Evolutionary conservation across 2,113 vertebrate species (phyloP).

Genomic region (Danionella cerebrum): DNA sequence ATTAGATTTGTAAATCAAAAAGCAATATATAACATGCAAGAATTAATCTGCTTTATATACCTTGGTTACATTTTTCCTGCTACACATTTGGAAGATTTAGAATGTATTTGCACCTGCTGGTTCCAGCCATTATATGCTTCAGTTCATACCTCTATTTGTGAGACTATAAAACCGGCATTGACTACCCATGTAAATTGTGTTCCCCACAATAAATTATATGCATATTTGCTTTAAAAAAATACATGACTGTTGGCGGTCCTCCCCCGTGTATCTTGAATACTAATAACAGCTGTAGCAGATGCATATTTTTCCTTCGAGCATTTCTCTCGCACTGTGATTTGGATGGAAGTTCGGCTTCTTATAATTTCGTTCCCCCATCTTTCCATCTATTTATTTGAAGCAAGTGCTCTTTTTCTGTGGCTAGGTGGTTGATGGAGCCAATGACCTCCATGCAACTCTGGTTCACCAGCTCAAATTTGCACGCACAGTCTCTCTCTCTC

Average conservation of each 20-base stretch:
- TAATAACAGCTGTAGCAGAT: constrained; percentile 75
- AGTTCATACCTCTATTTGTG: constrained; percentile 99
- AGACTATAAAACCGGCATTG: constrained; percentile 99
- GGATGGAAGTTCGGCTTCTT: constrained; percentile 52
- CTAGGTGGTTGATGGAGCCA: constrained; percentile 53
- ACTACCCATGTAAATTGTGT: constrained; percentile 99
- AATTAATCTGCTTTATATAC: constrained; percentile 99
- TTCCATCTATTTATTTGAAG: constrained; percentile 41
- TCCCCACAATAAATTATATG: constrained; percentile 99
- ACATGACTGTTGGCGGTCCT: constrained; percentile 87
- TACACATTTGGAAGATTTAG: constrained; percentile 98
- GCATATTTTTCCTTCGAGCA: constrained; percentile 57
- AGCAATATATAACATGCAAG: constrained; percentile 91
- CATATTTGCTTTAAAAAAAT: constrained; percentile 95
- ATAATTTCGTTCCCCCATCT: constrained; percentile 38
- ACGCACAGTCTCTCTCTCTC: background rate
- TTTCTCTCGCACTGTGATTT: constrained; percentile 52
- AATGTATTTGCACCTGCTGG: constrained; percentile 97
- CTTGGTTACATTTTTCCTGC: constrained; percentile 94
- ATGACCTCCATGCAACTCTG: constrained; percentile 51
- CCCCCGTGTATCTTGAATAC: constrained; percentile 83
- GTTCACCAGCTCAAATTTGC: constrained; percentile 54
- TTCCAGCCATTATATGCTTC: constrained; percentile 98
- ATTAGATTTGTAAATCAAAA: constrained; percentile 99
- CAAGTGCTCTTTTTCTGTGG: constrained; percentile 47